Conservation (phyloP, 1,140 invertebrate genomes). For the Caerostris darwini region DNA sequence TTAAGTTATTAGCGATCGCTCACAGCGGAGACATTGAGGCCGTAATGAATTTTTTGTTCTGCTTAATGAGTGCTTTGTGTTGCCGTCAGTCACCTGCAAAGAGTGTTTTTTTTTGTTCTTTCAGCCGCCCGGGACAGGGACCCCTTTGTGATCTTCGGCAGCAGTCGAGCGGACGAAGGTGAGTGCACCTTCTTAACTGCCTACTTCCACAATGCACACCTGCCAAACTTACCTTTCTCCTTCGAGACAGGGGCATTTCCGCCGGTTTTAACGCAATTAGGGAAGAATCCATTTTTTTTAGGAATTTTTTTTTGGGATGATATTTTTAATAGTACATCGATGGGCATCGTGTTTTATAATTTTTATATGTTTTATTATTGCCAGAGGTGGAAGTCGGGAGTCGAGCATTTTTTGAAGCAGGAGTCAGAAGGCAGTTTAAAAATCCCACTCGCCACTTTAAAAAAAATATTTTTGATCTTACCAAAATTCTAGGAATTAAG, state of each 20-base stretch:
- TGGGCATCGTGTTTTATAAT: no score
- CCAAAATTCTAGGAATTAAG: no score
- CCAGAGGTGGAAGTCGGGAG: no score
- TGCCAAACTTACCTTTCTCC: not conserved
- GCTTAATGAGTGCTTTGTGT: not conserved
- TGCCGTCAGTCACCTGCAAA: not conserved
- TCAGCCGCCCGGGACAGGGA: conserved; percentile 71
- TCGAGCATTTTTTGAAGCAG: no score
- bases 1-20: not conserved
- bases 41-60: not conserved
- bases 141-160: conserved; percentile 71
- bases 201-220: not conserved
- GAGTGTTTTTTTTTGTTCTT: conserved; percentile 31
- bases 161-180: conserved; percentile 74
- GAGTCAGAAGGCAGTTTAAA: no score
- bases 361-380: no score
- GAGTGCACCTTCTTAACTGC: not conserved
- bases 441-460: no score
- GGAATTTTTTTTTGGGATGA: no score
- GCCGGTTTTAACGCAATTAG: no score
- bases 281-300: no score
- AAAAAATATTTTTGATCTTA: no score
- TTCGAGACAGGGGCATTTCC: not conserved
- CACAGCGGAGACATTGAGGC: not conserved
- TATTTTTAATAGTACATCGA: no score